Evolutionary conservation across 2,888 invertebrate genomes (phyloP), one percentile per base, ranked within the genome.

Genomic region (Homarus gammarus): DNA sequence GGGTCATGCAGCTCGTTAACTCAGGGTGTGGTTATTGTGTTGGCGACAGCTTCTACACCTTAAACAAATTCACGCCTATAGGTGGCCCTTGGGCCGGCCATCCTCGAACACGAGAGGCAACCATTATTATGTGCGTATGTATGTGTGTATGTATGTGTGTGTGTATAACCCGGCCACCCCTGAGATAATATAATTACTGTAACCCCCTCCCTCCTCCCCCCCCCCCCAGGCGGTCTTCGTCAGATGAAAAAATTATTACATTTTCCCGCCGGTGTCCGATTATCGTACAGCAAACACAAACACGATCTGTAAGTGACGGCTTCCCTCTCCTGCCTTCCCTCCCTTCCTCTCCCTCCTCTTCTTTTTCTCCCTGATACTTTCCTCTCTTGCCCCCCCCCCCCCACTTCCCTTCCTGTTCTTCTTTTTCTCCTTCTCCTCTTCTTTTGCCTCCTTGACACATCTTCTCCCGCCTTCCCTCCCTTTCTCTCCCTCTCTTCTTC

Each of bases 121-220:
- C n/a, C n/a, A n/a, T n/a, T n/a, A n/a, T 15, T 12, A 22, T 56
- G 56, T 56, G 56, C 22, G 56, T 56, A 22, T 56, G 56, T 56
- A 22, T 56, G 56, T 15, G 56, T 56, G 56, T 15, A 1, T 56
- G 56, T 15, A 22, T 56, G 22, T 56, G 56, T 56, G 56, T 56
- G 56, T 18, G 56, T 2, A 22, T 18, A 3, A 10, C 44, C 6
- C 44, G 44, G 10, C 44, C 27, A 22, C 64, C 31, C 27, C 64
- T 27, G 61, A 75, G 79, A 61, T n/a, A 79, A 79, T 79, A 38
- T 79, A 79, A 79, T 79, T 79, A 79, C 61, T 78, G n/a, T n/a
- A n/a, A n/a, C n/a, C n/a, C n/a, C n/a, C n/a, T n/a, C n/a, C n/a
- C n/a, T n/a, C n/a, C n/a, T n/a, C n/a, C n/a, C n/a, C n/a, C n/a